phyloP scores from a whole-genome alignment of 2,888 invertebrate species.

The Lasioglossum malachurum region DNA sequence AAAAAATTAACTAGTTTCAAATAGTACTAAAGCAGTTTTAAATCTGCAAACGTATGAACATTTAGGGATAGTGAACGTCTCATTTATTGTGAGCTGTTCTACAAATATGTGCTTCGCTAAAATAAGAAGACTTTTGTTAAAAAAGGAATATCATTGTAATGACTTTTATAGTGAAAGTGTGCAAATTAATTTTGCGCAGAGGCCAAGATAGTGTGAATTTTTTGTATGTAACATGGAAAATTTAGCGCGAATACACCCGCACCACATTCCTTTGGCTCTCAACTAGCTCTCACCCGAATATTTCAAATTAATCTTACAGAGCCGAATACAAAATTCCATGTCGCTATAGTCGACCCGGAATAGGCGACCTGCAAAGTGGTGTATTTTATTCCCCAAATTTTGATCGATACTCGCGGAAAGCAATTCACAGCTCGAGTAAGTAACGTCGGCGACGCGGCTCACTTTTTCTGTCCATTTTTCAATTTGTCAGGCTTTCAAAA shows the following conservation, averaged over 20 bases:
- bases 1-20: not conserved
- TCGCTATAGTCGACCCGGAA: too few relatives aligned
- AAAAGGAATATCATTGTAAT: not conserved
- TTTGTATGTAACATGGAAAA: not conserved
- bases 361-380: not conserved
- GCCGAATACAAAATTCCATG: not conserved
- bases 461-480: slow-evolving; percentile 18
- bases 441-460: not conserved
- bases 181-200: not conserved
- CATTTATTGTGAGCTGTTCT: too few relatives aligned
- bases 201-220: not conserved
- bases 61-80: too few relatives aligned
- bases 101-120: too few relatives aligned
- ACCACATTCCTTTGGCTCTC: not conserved
- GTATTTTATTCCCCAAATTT: slow-evolving; percentile 15
- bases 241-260: not conserved
- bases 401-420: not conserved
- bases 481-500: not conserved
- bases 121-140: not conserved
- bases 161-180: not conserved
- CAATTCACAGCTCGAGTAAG: slow-evolving; percentile 9
- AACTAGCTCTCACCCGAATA: not conserved
- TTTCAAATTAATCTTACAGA: not conserved
- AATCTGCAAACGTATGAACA: too few relatives aligned
- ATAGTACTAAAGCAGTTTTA: too few relatives aligned